Evolutionary conservation across 92 coral and sea anemone genomes (phyloP).

Genomic region (Pocillopora grandis): DNA sequence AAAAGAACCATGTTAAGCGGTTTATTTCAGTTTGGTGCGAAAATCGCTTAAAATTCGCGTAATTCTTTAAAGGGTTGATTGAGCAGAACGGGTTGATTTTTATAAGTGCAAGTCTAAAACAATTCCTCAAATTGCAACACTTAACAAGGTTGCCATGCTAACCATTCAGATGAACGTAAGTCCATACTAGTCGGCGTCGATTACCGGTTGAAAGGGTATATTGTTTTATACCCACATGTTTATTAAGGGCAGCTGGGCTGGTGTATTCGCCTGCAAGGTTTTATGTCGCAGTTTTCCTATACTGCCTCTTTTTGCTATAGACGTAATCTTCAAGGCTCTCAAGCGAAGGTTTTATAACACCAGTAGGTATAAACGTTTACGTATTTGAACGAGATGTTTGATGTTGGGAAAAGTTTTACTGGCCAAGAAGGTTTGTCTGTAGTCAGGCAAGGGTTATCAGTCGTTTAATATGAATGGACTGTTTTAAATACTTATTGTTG

Average conservation of each 20-base stretch:
- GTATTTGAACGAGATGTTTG: not conserved
- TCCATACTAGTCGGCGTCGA: not conserved
- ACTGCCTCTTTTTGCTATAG: not conserved
- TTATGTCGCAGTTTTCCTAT: not conserved
- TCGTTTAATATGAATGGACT: not conserved
- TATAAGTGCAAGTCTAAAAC: not conserved
- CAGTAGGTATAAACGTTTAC: not conserved
- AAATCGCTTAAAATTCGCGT: not conserved
- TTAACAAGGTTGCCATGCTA: not conserved
- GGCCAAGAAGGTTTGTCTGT: too few relatives aligned
- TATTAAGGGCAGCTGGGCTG: not conserved
- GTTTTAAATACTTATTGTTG: not conserved
- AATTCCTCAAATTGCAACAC: not conserved
- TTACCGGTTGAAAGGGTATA: not conserved
- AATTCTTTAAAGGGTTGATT: not conserved
- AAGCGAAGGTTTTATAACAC: not conserved
- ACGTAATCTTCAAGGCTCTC: not conserved
- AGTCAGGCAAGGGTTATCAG: not conserved
- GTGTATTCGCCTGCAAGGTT: not conserved
- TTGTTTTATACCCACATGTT: not conserved
- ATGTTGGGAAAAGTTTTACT: too few relatives aligned
- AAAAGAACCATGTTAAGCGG: not conserved
- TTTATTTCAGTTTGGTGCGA: not conserved
- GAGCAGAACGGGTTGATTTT: not conserved
- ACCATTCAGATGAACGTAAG: not conserved